Evolutionary conservation across 2,888 invertebrate genomes (phyloP), one percentile per base, ranked within the genome.

Genomic region (Megaustenia siamemsis): DNA sequence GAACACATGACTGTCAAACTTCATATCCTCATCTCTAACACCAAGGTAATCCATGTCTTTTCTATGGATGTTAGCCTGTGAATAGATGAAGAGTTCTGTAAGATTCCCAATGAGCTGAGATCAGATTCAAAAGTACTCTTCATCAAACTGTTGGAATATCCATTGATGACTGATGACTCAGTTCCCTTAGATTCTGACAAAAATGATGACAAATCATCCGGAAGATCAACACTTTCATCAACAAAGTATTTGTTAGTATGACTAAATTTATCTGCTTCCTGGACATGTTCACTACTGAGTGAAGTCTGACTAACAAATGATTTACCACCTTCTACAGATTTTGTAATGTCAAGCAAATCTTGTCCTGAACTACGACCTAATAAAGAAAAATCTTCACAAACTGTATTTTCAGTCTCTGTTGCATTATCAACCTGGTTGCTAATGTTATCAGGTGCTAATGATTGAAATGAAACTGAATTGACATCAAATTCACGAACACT

Each of bases 401-500:
- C 21, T 4, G 24, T 10, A 38, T 35, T 32, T 24, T 49, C 79
- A 38, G 45, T 6, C 6, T n/a, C n/a, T 68, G 10, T 66, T 66
- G 49, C 8, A 32, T 69, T 53, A 80, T 79, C 75, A 32, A 79
- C 86, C 32, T 88, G 86, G 40, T 82, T 63, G 24, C 76, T 73
- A 24, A 77, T 63, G 24, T 71, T 60, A 28, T 87, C 82, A 32
- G 83, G 21, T 4, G 45, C 45, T 38, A 86, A 32, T 21, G 89
- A 88, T 21, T 88, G 86, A 84, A 90, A 90, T 18, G 89, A 78
- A 60, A 86, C 88, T 38, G 87, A 78, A 40, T 85, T 86, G 63
- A 32, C 38, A 45, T 43, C 79, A 53, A 49, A 53, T 24, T 24
- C 53, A 38, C 10, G 40, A 4, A 21, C 73, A 56, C 45, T 43